Evolutionary conservation across 2,888 invertebrate genomes (phyloP), one percentile per base, ranked within the genome.

Genomic region (Elegia similella): DNA sequence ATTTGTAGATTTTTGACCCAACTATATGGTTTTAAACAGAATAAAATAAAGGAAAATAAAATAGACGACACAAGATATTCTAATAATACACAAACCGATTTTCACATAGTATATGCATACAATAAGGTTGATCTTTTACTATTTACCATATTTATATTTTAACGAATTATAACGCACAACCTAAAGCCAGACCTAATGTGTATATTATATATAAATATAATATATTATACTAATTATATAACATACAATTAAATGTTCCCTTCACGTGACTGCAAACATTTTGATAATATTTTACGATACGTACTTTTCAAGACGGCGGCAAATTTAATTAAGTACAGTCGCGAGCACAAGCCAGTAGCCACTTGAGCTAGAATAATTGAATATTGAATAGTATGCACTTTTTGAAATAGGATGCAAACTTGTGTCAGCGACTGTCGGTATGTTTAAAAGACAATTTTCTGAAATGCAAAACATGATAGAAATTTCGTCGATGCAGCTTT

Each of bases 101-200:
- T 23, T 17, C 13, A 48, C 13, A 54, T 55, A 53, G 52, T 55
- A 52, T 46, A 53, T 58, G 42, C 12, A 10, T 42, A 55, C 38
- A 38, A 53, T 46, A 57, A 57, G 55, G 54, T 52, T 57, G 46
- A 55, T 52, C 29, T 8, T 50, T 57, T 8, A 56, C 44, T 47
- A 29, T 52, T 46, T 57, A 54, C 32, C n/a, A 58, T 55, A 57
- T 52, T 52, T 59, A 56, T 62, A 58, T 61, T 59, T 68, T 68
- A 70, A 69, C 69, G 69, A 79, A 76, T 74, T 66, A 60, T 68
- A 73, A 82, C 86, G 85, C 84, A 86, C 84, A 86, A 86, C 81
- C 80, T 70, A 69, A 59, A 69, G 66, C 74, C 74, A 76, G 64
- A 74, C 71, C 70, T 75, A 70, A 68, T 60, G 60, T 70, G 62